Conservation (phyloP, 1,140 invertebrate species). For the Spodoptera frugiperda region DNA sequence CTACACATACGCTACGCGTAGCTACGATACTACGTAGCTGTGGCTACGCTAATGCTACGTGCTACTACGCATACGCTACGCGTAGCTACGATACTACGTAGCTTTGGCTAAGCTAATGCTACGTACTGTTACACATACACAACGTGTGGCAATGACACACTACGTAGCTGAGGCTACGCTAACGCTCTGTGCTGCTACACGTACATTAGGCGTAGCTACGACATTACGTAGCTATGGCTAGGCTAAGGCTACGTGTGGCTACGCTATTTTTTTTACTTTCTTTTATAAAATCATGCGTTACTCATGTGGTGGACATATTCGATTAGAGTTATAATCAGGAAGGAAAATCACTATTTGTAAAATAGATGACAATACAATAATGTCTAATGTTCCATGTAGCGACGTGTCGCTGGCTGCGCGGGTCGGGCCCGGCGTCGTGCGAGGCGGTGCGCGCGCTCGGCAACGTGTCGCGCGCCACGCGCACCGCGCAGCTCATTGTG, state of each 20-base stretch:
- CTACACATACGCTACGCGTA: background rate
- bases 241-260: no score
- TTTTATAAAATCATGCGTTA: no score
- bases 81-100: background rate
- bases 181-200: no score
- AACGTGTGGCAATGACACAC: background rate
- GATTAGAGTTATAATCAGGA: no score
- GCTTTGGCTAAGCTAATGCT: background rate
- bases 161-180: background rate
- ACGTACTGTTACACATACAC: background rate
- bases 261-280: no score
- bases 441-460: conserved; percentile 78
- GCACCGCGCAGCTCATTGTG: conserved; percentile 71
- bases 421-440: conserved; percentile 58
- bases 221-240: no score
- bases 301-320: no score
- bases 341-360: no score
- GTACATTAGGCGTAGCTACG: no score
- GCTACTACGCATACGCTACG: background rate
- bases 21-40: background rate
- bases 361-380: no score
- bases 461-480: conserved; percentile 71
- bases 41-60: background rate
- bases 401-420: conserved; percentile 66
- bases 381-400: conserved; percentile 45